phyloP scores from a whole-genome alignment of 1,140 invertebrate species.

The Oedothorax gibbosus region DNA sequence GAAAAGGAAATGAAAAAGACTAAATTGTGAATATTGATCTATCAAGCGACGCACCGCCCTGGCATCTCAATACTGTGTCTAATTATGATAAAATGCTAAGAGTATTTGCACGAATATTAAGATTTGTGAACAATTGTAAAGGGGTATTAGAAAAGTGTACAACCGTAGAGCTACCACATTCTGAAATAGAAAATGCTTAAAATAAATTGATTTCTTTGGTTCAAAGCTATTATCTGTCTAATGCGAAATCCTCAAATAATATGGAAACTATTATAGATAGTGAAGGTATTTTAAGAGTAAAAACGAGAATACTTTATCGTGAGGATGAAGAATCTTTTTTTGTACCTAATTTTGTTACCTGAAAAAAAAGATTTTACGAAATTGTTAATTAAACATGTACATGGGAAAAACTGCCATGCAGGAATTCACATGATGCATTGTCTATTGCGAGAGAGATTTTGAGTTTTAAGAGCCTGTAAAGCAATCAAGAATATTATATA shows the following conservation, averaged over 20 bases:
- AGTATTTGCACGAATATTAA: background rate
- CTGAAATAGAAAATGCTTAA: slow-evolving; percentile 11
- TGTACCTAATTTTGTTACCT: slow-evolving; percentile 23
- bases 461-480: slow-evolving; percentile 27
- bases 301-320: background rate
- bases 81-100: slow-evolving; percentile 19
- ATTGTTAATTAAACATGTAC: slow-evolving; percentile 5
- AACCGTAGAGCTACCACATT: background rate
- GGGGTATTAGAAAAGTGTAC: background rate
- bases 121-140: slow-evolving; percentile 30
- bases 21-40: too few relatives aligned
- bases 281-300: slow-evolving; percentile 19
- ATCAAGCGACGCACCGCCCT: background rate
- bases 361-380: slow-evolving; percentile 12
- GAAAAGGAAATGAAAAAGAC: too few relatives aligned
- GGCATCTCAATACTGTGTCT: background rate
- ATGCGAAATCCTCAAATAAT: background rate
- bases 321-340: slow-evolving; percentile 10
- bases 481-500: background rate
- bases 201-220: slow-evolving; percentile 4
- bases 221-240: background rate
- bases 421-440: slow-evolving; percentile 13
- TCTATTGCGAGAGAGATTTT: slow-evolving; percentile 26
- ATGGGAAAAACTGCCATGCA: slow-evolving; percentile 1
- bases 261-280: background rate